A percentile compares a stretch with the other conserved stretches of the same genome.
Evolutionary conservation across 1,140 invertebrate genomes (phyloP).

Genomic region (Drusus annulatus): DNA sequence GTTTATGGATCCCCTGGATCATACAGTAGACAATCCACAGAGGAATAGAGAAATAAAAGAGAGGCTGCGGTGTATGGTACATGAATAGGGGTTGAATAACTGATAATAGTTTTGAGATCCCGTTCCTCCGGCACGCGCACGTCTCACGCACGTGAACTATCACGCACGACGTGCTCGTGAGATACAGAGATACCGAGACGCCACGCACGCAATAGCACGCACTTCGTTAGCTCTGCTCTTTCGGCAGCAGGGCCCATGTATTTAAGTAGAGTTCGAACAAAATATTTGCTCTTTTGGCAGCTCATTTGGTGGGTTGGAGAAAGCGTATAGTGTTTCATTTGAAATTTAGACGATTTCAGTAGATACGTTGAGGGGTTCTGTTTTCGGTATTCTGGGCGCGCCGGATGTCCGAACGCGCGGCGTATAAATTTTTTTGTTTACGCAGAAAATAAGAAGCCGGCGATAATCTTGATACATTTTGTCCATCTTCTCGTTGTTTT

Average conservation of each 20-base stretch:
- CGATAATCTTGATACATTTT: no score
- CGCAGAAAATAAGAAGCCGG: no score
- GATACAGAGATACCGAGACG: background rate
- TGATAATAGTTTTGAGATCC: slow-evolving; percentile 31
- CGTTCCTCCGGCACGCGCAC: slow-evolving; percentile 20
- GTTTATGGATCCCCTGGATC: background rate
- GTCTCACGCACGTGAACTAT: slow-evolving; percentile 13
- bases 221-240: slow-evolving; percentile 20
- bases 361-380: no score
- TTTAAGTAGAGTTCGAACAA: background rate
- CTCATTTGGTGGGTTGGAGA: background rate
- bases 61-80: background rate
- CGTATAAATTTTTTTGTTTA: background rate
- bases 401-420: background rate
- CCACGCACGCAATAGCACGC: background rate
- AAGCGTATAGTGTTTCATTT: no score
- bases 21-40: background rate
- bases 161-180: slow-evolving; percentile 25
- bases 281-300: background rate
- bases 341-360: no score
- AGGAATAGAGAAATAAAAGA: slow-evolving; percentile 34
- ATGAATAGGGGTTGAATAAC: background rate
- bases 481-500: no score
- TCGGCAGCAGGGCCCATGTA: background rate
- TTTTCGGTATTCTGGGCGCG: background rate